A percentile compares a stretch with the other conserved stretches of the same genome.
Conservation (phyloP, 2,888 invertebrate species). For the Cremastobaeus sp. region DNA sequence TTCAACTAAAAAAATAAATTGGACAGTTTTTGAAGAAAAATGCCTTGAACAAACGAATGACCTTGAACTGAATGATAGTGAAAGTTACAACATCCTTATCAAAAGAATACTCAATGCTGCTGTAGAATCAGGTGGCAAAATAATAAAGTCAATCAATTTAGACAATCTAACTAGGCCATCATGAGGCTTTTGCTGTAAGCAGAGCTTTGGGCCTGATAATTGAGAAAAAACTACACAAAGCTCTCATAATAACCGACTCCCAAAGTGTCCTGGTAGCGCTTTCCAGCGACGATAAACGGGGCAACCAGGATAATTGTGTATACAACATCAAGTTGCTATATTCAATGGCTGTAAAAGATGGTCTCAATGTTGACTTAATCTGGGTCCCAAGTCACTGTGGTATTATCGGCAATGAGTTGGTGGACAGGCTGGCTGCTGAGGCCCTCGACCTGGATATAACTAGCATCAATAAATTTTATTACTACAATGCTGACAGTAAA, state of each 20-base stretch:
- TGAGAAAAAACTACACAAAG: background rate
- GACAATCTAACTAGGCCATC: no score
- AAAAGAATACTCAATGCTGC: background rate
- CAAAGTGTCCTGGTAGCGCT: background rate
- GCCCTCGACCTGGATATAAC: no score
- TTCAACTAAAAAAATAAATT: background rate
- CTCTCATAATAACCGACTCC: constrained; percentile 2
- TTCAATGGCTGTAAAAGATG: background rate
- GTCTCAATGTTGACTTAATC: background rate
- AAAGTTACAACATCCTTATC: background rate
- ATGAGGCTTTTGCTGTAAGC: constrained; percentile 1
- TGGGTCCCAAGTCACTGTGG: constrained; percentile 16
- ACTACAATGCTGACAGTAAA: no score
- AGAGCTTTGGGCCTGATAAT: background rate
- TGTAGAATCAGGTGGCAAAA: background rate
- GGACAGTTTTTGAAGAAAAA: background rate
- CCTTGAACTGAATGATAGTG: background rate
- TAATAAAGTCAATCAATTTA: no score
- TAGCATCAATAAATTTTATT: no score
- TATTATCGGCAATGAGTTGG: background rate
- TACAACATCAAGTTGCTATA: background rate
- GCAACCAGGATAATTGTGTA: background rate
- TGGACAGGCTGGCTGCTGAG: background rate
- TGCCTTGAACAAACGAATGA: background rate
- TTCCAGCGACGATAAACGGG: background rate